phyloP scores from a whole-genome alignment of 2,113 vertebrate genomes.

The Corythaixoides concolor region DNA sequence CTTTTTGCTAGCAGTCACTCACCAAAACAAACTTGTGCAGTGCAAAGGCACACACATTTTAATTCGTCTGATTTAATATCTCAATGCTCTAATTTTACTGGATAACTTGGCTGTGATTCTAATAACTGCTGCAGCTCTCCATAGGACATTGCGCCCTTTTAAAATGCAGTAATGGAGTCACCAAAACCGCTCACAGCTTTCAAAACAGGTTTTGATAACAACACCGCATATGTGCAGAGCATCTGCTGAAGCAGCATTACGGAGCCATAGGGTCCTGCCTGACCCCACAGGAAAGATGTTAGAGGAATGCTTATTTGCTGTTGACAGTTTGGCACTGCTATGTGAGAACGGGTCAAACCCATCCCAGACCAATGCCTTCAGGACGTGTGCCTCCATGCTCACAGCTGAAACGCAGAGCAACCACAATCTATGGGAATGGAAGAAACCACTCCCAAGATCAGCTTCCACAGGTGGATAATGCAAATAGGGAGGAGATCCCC shows the following conservation, averaged over 20 bases:
- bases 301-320: neutral
- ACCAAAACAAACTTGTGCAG: neutral
- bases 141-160: neutral
- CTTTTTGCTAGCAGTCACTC: neutral
- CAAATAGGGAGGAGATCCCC: neutral
- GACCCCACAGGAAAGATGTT: neutral
- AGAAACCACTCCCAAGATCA: neutral
- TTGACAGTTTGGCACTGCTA: neutral
- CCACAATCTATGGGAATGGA: fast-evolving
- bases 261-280: neutral
- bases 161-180: neutral
- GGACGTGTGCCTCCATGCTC: neutral
- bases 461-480: neutral
- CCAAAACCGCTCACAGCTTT: neutral
- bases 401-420: neutral
- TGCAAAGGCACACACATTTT: neutral
- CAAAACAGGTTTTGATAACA: neutral
- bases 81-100: neutral
- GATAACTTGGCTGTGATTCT: neutral
- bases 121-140: neutral
- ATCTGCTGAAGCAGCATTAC: neutral
- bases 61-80: neutral
- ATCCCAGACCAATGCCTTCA: neutral
- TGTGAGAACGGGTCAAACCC: neutral
- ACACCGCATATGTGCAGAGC: neutral